Evolutionary conservation across 1,140 invertebrate species (phyloP), one percentile per base, ranked within the genome.

Genomic region (Drosophila ohnishii): DNA sequence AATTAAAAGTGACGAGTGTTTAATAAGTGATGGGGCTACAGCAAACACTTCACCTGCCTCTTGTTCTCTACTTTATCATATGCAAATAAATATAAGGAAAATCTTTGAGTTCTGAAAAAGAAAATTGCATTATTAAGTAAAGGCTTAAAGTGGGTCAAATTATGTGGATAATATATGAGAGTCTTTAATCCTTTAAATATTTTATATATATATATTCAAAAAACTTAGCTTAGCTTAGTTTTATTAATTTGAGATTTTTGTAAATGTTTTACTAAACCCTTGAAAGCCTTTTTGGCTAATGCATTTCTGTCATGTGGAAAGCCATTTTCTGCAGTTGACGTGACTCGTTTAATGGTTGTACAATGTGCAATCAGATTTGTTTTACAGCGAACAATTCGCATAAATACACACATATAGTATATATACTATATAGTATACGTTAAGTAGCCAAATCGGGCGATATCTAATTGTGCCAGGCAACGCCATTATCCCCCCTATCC

Each of bases 1-100:
- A 90, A 90, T 90, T 90, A 90, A 90, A 90, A 90, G 89, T 90
- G 88, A 90, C 88, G 89, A 90, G 88, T 88, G 74, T 80, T 88
- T 90, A 90, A 88, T 90, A 88, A 85, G 80, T 83, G 84, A 59
- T 66, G 63, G 66, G 55, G 44, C 51, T 44, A 45, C 45, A 59
- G 47, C 32, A 58, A 40, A 28, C 58, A 75, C 63, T 62, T 57
- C 57, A 35, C 58, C 34, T 35, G 28, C n/a, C 35, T 32, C 14
- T 19, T 13, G 16, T 14, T 19, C 16, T 2, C 13, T 11, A n/a
- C 19, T 25, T 5, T 25, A 64, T 10, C 10, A 28, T 16, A 64
- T 61, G 62, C 56, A 64, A 64, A 64, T 64, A 28, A 44, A 50
- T 50, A 50, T 25, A 11, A n/a, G 25, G 8, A 28, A 47, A 28